Base-by-base conservation (phyloP, 2,888 invertebrate species). In the Pyrocoelia pectoralis region DNA sequence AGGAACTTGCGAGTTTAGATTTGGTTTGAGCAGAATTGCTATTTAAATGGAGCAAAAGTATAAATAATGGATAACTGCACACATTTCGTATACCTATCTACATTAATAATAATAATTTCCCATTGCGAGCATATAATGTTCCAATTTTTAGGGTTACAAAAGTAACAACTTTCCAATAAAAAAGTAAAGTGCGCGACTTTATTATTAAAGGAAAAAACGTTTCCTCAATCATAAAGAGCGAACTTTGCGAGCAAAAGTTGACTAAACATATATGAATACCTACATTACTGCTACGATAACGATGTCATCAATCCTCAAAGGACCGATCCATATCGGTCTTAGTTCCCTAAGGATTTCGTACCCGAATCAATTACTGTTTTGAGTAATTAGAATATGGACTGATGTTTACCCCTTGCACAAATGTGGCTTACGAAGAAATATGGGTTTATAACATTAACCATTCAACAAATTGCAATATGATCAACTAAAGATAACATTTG, bases 341-440 rank as follows among this genome's bases (percentile, higher is more conserved):
- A 43, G 53, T 53, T 71, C 72, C 71, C 74, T 50, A 33, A 65
- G 74, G 72, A 71, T 60, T 67, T 65, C 61, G 65, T 65, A 70
- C 69, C 73, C 70, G 68, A 74, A 73, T 74, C 74, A 74, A 74
- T 74, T 74, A 74, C 65, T 60, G 67, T 66, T 66, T 67, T 63
- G 68, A 70, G 73, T 74, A 73, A 74, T 74, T 73, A 74, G 70
- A 72, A 70, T 72, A 71, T 67, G 67, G 65, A 52, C 65, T 60
- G 65, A 65, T 61, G 57, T 65, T 50, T 56, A 41, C 54, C 33
- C 41, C 54, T 15, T 49, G 54, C 48, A 33, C 46, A 19, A 28
- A 18, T 54, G 51, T 28, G 50, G n/a, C 38, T 38, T 15, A 40
- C 5, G 13, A 56, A 56, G 49, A 49, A 49, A 56, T 49, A 10